Evolutionary conservation across 2,888 invertebrate species (phyloP), one percentile per base, ranked within the genome.

Genomic region (Tryphoninae sp.): DNA sequence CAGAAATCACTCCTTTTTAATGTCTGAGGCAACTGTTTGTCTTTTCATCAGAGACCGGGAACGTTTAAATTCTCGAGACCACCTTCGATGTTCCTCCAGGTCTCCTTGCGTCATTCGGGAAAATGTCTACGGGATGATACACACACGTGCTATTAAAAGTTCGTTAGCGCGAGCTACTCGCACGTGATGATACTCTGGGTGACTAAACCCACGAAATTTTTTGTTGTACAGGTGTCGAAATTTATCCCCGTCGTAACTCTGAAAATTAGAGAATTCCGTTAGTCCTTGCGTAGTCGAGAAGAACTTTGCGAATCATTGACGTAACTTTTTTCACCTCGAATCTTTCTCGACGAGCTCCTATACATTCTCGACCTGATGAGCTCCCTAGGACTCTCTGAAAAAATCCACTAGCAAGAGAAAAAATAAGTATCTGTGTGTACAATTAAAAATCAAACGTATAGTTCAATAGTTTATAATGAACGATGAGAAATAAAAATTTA

Each of bases 11-110:
- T 23, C 59, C 40, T 68, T 72, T 75, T 74, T 61, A 61, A 59
- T 65, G 22, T 59, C 59, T 61, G 61, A 81, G 71, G 74, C 65
- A 23, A 53, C 40, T 78, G 81, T 81, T 81, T 81, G 81, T 69
- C 74, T 71, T 78, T 53, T 74, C 81, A 81, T 71, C 75, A 67
- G 61, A 22, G 33, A 67, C 58, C 55, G 11, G 19, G 62, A 49
- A 65, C 45, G 69, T 42, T 74, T 69, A 33, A 40, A 58, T 61
- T 22, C 40, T 49, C 62, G 9, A 53, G 78, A 74, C 62, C 64
- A 74, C 78, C 58, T 42, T 58, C 9, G 8, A 2, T 16, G 51
- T n/a, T 61, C 26, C n/a, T 61, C 33, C 4, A 45, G 45, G 9
- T 9, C 3, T 45, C 45, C 3, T 45, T 6, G 4, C 61, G 26